phyloP scores from a whole-genome alignment of 1,140 invertebrate species.

The Orius insidiosus region DNA sequence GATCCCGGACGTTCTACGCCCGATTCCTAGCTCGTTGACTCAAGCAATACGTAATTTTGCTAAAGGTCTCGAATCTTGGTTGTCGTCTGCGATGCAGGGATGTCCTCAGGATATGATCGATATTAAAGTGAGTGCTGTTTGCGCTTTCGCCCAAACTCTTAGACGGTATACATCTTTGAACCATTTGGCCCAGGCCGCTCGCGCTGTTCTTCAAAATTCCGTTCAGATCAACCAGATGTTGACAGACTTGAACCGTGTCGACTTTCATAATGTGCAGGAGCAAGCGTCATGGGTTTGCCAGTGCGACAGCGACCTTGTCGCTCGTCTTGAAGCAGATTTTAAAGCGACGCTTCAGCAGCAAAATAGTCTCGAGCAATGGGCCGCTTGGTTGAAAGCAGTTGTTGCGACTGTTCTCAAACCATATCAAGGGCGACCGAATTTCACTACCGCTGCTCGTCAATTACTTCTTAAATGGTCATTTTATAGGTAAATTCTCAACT shows the following conservation, averaged over 20 bases:
- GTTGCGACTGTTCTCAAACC: constrained; percentile 74
- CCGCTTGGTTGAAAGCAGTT: constrained; percentile 85
- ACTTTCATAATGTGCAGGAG: constrained; percentile 90
- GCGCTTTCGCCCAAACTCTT: constrained; percentile 86
- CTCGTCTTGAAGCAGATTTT: constrained; percentile 79
- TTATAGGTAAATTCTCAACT: constrained; percentile 81
- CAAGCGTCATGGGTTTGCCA: constrained; percentile 94
- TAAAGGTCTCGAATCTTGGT: constrained; percentile 75
- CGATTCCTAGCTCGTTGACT: constrained; percentile 82
- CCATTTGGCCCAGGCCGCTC: constrained; percentile 89
- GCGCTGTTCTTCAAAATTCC: constrained; percentile 89
- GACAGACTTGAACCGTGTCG: constrained; percentile 88
- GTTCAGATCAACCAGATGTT: constrained; percentile 95
- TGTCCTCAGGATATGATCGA: constrained; percentile 69
- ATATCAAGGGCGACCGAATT: constrained; percentile 66
- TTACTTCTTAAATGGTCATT: constrained; percentile 98
- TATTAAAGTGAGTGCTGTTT: constrained; percentile 70
- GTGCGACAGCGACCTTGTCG: constrained; percentile 74
- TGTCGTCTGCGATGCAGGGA: constrained; percentile 70
- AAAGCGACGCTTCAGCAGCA: constrained; percentile 84
- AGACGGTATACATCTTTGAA: constrained; percentile 95
- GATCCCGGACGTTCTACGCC: constrained; percentile 87
- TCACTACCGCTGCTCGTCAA: constrained; percentile 78
- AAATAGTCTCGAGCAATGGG: constrained; percentile 92
- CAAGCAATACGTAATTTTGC: constrained; percentile 88